phyloP scores from a whole-genome alignment of 2,888 invertebrate genomes.

The Drosophila cyrtoloma region DNA sequence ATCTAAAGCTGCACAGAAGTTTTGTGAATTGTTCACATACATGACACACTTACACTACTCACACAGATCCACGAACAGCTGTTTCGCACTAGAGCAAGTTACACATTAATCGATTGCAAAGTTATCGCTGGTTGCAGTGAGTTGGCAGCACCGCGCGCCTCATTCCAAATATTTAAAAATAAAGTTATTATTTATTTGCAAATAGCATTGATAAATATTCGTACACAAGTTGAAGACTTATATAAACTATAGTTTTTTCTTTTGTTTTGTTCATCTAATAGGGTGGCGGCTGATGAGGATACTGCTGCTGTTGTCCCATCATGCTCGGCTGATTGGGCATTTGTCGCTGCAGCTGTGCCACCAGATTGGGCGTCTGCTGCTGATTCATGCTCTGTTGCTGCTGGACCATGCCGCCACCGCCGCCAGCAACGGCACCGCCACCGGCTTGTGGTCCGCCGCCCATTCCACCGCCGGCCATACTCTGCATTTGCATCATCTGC shows the following conservation, averaged over 20 bases:
- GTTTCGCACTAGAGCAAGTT: slow-evolving; percentile 21
- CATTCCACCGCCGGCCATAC: slow-evolving; percentile 83
- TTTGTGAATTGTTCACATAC: slow-evolving; percentile 38
- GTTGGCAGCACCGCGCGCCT: slow-evolving; percentile 27
- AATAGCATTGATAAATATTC: slow-evolving; percentile 65
- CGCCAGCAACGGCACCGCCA: slow-evolving; percentile 73
- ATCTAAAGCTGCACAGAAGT: slow-evolving; percentile 37
- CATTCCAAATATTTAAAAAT: slow-evolving; percentile 33
- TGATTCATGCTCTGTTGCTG: slow-evolving; percentile 86
- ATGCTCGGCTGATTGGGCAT: slow-evolving; percentile 85
- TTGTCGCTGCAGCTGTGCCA: slow-evolving; percentile 89
- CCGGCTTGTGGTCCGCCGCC: slow-evolving; percentile 82
- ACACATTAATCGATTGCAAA: slow-evolving; percentile 43
- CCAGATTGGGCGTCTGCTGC: slow-evolving; percentile 88
- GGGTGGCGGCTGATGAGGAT: slow-evolving; percentile 83
- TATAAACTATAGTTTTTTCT: slow-evolving; percentile 24
- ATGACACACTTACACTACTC: slow-evolving; percentile 24
- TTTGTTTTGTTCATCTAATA: slow-evolving; percentile 46
- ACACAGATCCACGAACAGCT: slow-evolving; percentile 51
- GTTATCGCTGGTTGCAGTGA: slow-evolving; percentile 17
- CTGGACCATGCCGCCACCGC: slow-evolving; percentile 84
- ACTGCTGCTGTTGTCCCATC: slow-evolving; percentile 85
- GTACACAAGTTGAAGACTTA: slow-evolving; percentile 49
- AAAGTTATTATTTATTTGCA: slow-evolving; percentile 66
- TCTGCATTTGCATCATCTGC: slow-evolving; percentile 88